Evolutionary conservation across 2,113 vertebrate species (phyloP).

Genomic region (Atherinomorus stipes): DNA sequence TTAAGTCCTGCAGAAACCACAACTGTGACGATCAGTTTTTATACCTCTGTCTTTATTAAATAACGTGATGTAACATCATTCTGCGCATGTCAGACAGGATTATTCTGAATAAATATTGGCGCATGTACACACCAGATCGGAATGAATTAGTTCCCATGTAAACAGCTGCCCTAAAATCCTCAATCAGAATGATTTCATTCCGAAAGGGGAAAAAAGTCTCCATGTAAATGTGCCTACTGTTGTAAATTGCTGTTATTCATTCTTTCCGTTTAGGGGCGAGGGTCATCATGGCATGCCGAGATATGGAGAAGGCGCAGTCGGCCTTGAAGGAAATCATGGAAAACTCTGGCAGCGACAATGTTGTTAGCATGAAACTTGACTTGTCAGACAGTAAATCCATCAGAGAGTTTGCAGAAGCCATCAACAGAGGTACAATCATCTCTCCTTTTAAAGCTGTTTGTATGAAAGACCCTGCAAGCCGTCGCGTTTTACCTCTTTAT

Average conservation of each 20-base stretch:
- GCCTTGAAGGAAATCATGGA: constrained; percentile 76
- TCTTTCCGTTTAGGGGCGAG: constrained; percentile 72
- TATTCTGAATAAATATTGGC: too few relatives aligned
- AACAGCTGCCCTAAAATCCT: too few relatives aligned
- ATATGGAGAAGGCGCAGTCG: constrained; percentile 72
- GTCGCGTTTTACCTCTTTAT: background rate
- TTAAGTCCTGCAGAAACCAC: too few relatives aligned
- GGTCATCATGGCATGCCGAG: constrained; percentile 83
- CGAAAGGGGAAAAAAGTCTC: too few relatives aligned
- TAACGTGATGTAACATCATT: too few relatives aligned
- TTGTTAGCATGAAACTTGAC: constrained; percentile 80
- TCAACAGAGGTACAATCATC: constrained; percentile 75
- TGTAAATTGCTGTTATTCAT: background rate
- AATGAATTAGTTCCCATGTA: too few relatives aligned
- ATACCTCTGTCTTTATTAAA: too few relatives aligned
- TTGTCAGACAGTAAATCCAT: constrained; percentile 82
- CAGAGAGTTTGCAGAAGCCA: constrained; percentile 78
- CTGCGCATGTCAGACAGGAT: too few relatives aligned
- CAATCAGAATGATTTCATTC: too few relatives aligned
- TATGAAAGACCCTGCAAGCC: background rate
- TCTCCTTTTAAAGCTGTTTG: background rate
- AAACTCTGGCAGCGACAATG: constrained; percentile 72
- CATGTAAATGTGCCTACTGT: background rate
- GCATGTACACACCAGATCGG: too few relatives aligned
- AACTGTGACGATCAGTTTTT: too few relatives aligned